phyloP scores from a whole-genome alignment of 2,113 vertebrate species.

The Irena cyanogastra region DNA sequence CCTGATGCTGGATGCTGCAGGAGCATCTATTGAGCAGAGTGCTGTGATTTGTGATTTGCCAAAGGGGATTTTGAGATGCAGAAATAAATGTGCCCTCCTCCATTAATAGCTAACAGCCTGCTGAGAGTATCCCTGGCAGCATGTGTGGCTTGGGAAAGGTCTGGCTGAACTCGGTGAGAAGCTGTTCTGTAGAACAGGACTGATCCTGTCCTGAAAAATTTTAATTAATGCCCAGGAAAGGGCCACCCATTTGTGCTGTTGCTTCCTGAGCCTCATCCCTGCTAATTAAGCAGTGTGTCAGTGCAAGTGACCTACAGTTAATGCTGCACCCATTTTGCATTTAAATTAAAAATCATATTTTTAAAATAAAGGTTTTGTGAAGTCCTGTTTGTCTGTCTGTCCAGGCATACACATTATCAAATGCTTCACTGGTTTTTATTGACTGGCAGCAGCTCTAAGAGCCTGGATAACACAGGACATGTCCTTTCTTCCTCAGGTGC shows the following conservation, averaged over 20 bases:
- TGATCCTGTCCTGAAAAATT: background rate
- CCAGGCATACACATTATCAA: background rate
- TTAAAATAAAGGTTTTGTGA: conserved; percentile 56
- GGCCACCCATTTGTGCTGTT: conserved; percentile 18
- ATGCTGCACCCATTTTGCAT: conserved; percentile 39
- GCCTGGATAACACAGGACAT: accelerated
- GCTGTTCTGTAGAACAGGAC: background rate
- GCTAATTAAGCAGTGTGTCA: conserved; percentile 57
- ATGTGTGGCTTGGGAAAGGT: background rate
- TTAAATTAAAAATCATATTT: conserved; percentile 73
- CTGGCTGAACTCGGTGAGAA: background rate
- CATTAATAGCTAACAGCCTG: conserved; percentile 11
- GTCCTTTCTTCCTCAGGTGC: background rate
- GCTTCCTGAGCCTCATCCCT: conserved; percentile 39
- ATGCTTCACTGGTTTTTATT: background rate
- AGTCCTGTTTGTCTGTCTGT: conserved; percentile 27
- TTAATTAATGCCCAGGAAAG: conserved; percentile 63
- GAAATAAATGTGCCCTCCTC: conserved; percentile 15
- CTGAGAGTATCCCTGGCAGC: background rate
- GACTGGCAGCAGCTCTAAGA: background rate
- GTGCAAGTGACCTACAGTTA: conserved; percentile 50
- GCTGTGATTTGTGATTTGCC: conserved; percentile 36
- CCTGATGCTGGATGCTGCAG: background rate
- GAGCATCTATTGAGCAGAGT: background rate
- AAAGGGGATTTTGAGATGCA: background rate